Evolutionary conservation across 1,140 invertebrate species (phyloP), one percentile per base, ranked within the genome.

Genomic region (Arctopsyche grandis): DNA sequence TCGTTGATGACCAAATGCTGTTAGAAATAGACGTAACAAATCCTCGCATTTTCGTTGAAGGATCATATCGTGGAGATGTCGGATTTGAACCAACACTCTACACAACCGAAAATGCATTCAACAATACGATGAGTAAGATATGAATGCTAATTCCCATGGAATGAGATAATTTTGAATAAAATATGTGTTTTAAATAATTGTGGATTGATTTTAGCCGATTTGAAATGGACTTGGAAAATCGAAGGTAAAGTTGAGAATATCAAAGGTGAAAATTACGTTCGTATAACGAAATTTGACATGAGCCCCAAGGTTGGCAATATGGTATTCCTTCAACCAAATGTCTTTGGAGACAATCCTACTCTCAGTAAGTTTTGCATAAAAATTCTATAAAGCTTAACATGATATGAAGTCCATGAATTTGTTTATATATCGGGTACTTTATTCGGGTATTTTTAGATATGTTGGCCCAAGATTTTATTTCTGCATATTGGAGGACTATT

Each of bases 271-370:
- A 87, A 84, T n/a, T 88, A 85, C 80, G 56, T 88, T n/a, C 82
- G 83, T 63, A 86, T 91, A 4, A 90, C 91, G 66, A 91, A 91
- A 21, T 93, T 93, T 83, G 90, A 89, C 83, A 85, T 92, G 81
- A 87, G 88, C 22, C 92, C 91, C 10, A 89, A 92, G 80, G 87
- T 94, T 5, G 87, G 89, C 1, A 86, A 88, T 46, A 88, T 92
- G 89, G 86, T 87, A 21, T 83, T 90, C 1, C 86, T 85, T 78
- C 84, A 91, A n/a, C 87, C 86, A 0, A 89, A 91, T 81, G 84
- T 91, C 0, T 90, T 91, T 79, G 89, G 88, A 12, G 90, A 90
- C 38, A 90, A 89, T 77, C 84, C 83, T 63, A 86, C 88, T 14
- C 83, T 92, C 12, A 90, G 91, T 92, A 84, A 90, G 90, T 88